Conservation (phyloP, 1,140 invertebrate genomes). For the Heliconius eleuchia region DNA sequence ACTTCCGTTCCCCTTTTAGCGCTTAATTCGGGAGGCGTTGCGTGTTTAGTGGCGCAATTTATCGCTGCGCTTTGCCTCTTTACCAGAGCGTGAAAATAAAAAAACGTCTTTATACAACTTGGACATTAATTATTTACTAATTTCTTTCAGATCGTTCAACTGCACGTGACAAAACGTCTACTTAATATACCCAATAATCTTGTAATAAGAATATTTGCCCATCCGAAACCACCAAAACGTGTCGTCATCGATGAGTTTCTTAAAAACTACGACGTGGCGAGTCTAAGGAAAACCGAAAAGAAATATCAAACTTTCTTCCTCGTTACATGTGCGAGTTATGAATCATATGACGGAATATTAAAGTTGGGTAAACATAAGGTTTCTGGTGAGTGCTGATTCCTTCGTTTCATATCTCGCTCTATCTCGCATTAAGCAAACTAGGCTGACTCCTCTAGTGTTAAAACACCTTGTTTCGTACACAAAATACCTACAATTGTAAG, state of each 20-base stretch:
- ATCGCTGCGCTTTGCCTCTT: too few species aligned
- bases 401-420: background rate
- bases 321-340: conserved; percentile 30
- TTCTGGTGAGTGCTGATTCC: background rate
- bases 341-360: conserved; percentile 39
- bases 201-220: conserved; percentile 25
- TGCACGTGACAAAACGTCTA: conserved; percentile 41
- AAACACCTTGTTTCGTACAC: too few species aligned
- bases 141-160: conserved; percentile 33
- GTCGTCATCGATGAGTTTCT: conserved; percentile 28
- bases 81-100: background rate
- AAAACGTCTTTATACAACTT: too few species aligned
- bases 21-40: too few species aligned
- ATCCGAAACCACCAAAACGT: conserved; percentile 31
- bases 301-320: conserved; percentile 31
- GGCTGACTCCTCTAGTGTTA: too few species aligned
- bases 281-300: conserved; percentile 37
- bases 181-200: conserved; percentile 35
- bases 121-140: background rate
- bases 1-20: too few species aligned
- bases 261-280: conserved; percentile 29
- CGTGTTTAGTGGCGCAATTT: too few species aligned
- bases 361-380: background rate
- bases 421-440: background rate
- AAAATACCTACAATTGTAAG: too few species aligned